Evolutionary conservation across 1,140 invertebrate species (phyloP), one percentile per base, ranked within the genome.

Genomic region (Gerris buenoi): DNA sequence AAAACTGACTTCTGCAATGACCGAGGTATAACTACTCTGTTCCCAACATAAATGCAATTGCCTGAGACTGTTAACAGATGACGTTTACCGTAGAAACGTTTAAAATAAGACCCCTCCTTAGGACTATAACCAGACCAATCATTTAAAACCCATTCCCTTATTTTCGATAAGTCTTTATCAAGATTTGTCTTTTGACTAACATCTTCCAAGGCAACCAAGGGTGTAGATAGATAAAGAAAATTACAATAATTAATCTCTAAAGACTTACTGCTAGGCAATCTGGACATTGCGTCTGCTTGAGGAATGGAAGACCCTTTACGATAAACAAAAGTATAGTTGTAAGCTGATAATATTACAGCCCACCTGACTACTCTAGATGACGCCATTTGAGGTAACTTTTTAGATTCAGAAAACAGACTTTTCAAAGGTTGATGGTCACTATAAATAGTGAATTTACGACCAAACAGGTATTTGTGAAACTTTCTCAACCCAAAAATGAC

Each of bases 401-500:
- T 46, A 10, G 5, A 10, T 10, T 46, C 33, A 46, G 5, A 5
- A 46, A 46, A 46, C 33, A 46, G 33, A 10, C 5, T 10, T 18
- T 10, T 18, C 18, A 46, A 46, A 46, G 33, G 33, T 46, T 46
- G 33, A 18, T 46, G 33, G 18, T 46, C 33, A 46, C 5, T 46
- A 18, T 46, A 46, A 10, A 46, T 46, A 18, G 18, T 18, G 18
- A 46, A 46, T 46, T 5, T 10, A 46, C 33, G 33, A 5, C 33
- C 64, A 46, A 15, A 59, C 26, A 68, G 25, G 25, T 66, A 68
- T 78, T 68, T 64, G 77, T 74, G 72, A 76, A 81, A 71, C 78
- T 70, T 76, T 74, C 71, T 59, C 76, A 65, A 25, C 70, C 66
- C 76, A 70, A 73, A 78, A 22, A 79, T 66, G 14, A 81, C 74